Base-by-base conservation (phyloP, 2,113 vertebrate genomes). In the Alectura lathami region DNA sequence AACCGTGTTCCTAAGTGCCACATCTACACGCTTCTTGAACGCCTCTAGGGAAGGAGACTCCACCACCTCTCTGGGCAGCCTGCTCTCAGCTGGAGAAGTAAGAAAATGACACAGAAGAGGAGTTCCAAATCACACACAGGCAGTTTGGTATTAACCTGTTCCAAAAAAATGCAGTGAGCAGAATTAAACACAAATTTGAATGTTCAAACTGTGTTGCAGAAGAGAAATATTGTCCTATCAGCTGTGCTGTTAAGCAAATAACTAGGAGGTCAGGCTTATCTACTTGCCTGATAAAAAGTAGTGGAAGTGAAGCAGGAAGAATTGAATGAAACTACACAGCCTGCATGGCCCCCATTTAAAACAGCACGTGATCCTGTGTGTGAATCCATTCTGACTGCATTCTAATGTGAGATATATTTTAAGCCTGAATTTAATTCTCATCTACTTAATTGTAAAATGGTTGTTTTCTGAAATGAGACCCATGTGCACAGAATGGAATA, bases 251-350 rank as follows among this genome's bases (percentile, higher is more conserved):
- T 81, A 54, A 63, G 38, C 5, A 72, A 69, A 10, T 23, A 77
- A 56, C 40, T 42, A 69, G 13, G 18, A 62, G 8, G 1, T 84
- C 20, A 0, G 2, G 67, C 6, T 2, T 42, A 42, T 5, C 11
- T 67, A 22, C 24, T 56, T 40, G 21, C 17, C 30, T 62, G 22
- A 24, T 50, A 50, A 14, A 51, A 73, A 85, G 12, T 40, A n/a
- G 4, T 29, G 8, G 11, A 88, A 81, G 5, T 23, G 60, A 92
- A 57, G 14, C 5, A 74, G 13, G 16, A 70, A 57, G 42, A 70
- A 48, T 3, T 74, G 24, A 64, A 66, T 22, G 23, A 83, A 86
- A 50, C 1, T 1, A 45, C 14, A 24, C 5, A 80, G 6, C 1
- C 3, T 73, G 76, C 36, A 48, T 24, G 16, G 21, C 12, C n/a